phyloP scores from a whole-genome alignment of 1,140 invertebrate species.

The Sminthurides bifidus region DNA sequence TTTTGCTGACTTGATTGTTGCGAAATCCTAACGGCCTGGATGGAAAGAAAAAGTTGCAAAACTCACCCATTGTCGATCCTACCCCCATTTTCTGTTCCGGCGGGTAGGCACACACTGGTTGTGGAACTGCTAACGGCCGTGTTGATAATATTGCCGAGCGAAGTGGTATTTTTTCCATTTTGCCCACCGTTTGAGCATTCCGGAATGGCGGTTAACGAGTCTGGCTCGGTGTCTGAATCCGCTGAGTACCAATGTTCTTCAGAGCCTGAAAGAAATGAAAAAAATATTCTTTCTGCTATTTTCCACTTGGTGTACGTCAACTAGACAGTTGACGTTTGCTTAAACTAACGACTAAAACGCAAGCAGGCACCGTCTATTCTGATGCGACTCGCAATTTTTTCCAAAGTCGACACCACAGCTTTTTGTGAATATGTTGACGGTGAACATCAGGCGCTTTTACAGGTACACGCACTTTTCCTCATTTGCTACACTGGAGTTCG shows the following conservation, averaged over 20 bases:
- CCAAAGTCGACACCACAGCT: background rate
- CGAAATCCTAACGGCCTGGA: too few species aligned
- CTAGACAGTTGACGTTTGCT: background rate
- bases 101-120: background rate
- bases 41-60: background rate
- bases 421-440: background rate
- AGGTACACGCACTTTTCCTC: too few species aligned
- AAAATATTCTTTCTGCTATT: too few species aligned
- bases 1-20: too few species aligned
- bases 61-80: background rate
- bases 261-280: constrained; percentile 6
- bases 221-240: constrained; percentile 30
- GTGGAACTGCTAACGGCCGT: background rate
- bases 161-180: background rate
- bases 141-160: background rate
- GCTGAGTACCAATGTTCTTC: constrained; percentile 33
- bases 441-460: background rate
- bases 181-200: background rate
- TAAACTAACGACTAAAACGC: background rate
- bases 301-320: background rate
- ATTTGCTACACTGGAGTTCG: background rate
- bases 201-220: constrained; percentile 20
- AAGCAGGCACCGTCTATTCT: background rate
- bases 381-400: background rate
- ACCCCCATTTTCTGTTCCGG: background rate